phyloP scores from a whole-genome alignment of 2,113 vertebrate species.

The Myotis lucifugus region DNA sequence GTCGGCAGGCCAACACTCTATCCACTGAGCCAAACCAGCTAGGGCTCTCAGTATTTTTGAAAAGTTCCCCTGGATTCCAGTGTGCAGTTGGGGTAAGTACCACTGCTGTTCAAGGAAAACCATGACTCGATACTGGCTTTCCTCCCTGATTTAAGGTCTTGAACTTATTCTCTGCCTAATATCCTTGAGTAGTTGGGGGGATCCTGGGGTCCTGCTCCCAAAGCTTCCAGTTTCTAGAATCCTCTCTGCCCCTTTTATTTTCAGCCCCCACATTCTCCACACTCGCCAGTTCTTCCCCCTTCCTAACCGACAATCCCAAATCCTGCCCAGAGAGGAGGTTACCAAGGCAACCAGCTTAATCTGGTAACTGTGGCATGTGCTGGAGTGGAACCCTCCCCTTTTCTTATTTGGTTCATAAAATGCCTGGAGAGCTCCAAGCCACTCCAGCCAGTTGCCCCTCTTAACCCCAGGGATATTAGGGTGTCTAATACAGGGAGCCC shows the following conservation, averaged over 20 bases:
- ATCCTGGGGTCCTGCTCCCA: background rate
- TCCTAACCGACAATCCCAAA: constrained; percentile 74
- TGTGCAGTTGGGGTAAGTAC: background rate
- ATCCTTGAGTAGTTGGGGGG: background rate
- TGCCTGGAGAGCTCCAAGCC: constrained; percentile 49
- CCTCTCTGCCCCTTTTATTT: constrained; percentile 60
- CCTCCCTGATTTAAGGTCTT: constrained; percentile 2
- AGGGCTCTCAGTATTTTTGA: background rate
- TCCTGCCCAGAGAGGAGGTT: constrained; percentile 84
- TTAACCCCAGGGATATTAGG: background rate
- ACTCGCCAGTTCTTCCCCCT: constrained; percentile 61
- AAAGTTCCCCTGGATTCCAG: background rate
- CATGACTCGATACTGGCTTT: background rate
- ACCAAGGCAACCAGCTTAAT: constrained; percentile 85
- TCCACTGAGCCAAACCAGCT: background rate
- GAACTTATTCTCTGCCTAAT: background rate
- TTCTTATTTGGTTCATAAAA: constrained; percentile 59
- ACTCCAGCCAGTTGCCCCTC: constrained; percentile 48
- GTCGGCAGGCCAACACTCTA: background rate
- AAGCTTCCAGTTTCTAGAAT: constrained; percentile 29
- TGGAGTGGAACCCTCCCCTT: constrained; percentile 61
- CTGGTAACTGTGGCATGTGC: constrained; percentile 80
- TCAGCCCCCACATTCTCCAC: constrained; percentile 13
- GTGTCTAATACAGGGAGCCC: background rate
- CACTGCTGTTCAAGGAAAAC: background rate